Conservation (phyloP, 2,113 vertebrate species). For the Sinocyclocheilus rhinocerous region DNA sequence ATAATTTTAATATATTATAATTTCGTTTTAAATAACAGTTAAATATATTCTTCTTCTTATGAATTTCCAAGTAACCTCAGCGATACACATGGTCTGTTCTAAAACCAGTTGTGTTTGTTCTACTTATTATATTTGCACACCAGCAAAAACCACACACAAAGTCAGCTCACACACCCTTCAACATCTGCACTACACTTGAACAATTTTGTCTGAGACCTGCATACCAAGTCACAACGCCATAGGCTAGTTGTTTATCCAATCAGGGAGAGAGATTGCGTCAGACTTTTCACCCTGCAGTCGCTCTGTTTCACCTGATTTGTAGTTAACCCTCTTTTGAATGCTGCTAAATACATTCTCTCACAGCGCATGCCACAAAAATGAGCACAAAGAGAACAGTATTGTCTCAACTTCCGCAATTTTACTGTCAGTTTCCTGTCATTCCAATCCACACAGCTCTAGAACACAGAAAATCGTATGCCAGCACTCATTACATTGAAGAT, state of each 20-base stretch:
- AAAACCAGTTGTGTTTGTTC: not conserved
- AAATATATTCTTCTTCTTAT: not conserved
- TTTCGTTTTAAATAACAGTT: not conserved
- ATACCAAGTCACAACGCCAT: conserved; percentile 38
- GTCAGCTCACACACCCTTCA: conserved; percentile 23
- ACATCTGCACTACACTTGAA: conserved; percentile 31
- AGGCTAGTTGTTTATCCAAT: conserved; percentile 45
- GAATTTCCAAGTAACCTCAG: not conserved
- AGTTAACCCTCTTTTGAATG: conserved; percentile 36
- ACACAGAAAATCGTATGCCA: not conserved
- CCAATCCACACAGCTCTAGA: not conserved
- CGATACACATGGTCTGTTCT: not conserved
- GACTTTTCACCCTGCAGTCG: conserved; percentile 54
- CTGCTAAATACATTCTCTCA: conserved; percentile 37
- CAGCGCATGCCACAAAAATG: conserved; percentile 27
- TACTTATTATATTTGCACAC: conserved; percentile 20
- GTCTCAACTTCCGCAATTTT: conserved; percentile 14
- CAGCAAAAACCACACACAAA: conserved; percentile 23
- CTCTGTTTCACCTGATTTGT: conserved; percentile 55
- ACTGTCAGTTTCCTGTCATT: not conserved
- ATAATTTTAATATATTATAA: not conserved
- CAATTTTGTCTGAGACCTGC: conserved; percentile 22
- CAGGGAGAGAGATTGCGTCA: conserved; percentile 37
- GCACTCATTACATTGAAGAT: not conserved
- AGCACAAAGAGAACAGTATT: conserved; percentile 32